Conservation (phyloP, 2,888 invertebrate species). For the Heteromurus nitidus region DNA sequence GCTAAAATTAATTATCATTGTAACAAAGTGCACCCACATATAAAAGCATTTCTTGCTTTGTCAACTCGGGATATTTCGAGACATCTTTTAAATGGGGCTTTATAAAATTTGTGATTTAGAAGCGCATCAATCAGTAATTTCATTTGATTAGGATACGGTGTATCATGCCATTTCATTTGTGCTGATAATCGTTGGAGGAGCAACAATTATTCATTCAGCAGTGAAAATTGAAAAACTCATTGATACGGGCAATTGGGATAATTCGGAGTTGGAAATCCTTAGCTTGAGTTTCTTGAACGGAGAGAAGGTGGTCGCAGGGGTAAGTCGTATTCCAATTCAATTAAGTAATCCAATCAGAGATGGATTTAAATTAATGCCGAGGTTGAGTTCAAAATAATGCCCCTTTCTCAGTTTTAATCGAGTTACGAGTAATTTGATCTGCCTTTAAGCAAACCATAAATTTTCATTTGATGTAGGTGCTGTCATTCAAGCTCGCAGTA, state of each 20-base stretch:
- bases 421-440: too few species aligned
- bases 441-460: too few species aligned
- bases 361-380: too few species aligned
- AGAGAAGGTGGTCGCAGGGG: constrained; percentile 5
- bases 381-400: too few species aligned
- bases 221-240: neutral
- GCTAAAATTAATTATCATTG: neutral
- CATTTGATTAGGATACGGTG: neutral
- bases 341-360: neutral
- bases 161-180: neutral
- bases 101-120: neutral
- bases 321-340: too few species aligned
- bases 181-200: neutral
- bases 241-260: neutral
- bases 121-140: neutral
- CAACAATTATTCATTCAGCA: neutral
- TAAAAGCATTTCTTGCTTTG: too few species aligned
- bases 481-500: neutral
- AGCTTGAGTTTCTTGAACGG: neutral
- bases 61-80: too few species aligned
- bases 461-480: neutral
- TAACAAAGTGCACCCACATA: neutral
- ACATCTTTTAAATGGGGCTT: too few species aligned
- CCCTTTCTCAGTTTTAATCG: too few species aligned
- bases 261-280: neutral